A percentile compares a stretch with the other conserved stretches of the same genome.
Evolutionary conservation across 2,888 invertebrate genomes (phyloP).

Genomic region (Euzophera pinguis): DNA sequence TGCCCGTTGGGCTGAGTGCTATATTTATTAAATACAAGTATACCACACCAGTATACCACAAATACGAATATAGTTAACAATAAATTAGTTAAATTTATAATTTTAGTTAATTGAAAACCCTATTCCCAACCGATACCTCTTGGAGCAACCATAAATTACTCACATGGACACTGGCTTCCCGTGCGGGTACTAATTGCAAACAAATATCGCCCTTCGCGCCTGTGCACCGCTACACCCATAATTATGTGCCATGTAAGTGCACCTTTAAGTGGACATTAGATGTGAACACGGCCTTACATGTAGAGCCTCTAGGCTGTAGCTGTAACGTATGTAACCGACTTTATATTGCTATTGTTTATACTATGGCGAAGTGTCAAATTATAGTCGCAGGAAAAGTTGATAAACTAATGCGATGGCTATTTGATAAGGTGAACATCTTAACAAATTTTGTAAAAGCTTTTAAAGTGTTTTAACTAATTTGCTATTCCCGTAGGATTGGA

Average conservation of each 20-base stretch:
- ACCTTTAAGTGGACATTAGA: constrained; percentile 44
- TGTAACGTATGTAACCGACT: constrained; percentile 22
- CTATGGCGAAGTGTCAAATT: background rate
- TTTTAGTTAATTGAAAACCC: constrained; percentile 11
- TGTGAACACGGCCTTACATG: constrained; percentile 20
- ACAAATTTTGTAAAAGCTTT: too few relatives aligned
- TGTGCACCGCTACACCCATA: constrained; percentile 40
- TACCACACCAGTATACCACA: too few relatives aligned
- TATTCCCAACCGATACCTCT: constrained; percentile 26
- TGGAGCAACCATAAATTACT: constrained; percentile 59
- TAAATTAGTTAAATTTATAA: background rate
- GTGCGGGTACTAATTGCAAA: constrained; percentile 61
- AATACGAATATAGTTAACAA: background rate
- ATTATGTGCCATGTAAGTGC: constrained; percentile 48
- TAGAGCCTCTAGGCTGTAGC: constrained; percentile 38
- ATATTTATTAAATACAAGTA: too few relatives aligned
- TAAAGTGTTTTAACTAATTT: too few relatives aligned
- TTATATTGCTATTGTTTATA: background rate
- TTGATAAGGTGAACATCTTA: too few relatives aligned
- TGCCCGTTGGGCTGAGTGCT: too few relatives aligned
- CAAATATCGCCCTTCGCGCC: constrained; percentile 64
- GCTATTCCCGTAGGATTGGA: too few relatives aligned
- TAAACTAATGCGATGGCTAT: too few relatives aligned
- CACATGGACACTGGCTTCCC: constrained; percentile 50
- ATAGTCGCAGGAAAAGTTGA: background rate